A percentile compares a stretch with the other conserved stretches of the same genome.
Evolutionary conservation across 2,113 vertebrate species (phyloP).

Genomic region (Charina bottae): DNA sequence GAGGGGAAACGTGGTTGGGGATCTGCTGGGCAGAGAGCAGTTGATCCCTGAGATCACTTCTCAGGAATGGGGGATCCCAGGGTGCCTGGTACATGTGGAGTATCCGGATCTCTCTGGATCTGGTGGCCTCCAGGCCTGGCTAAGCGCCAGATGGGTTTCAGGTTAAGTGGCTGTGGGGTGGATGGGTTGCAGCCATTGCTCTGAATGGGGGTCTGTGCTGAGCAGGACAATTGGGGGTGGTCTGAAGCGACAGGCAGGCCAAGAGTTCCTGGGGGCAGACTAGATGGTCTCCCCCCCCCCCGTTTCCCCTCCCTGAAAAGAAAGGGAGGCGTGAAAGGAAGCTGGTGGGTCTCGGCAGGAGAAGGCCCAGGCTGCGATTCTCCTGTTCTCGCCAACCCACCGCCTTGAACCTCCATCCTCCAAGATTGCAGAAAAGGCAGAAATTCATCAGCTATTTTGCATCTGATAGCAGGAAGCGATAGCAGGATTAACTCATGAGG

Average conservation of each 20-base stretch:
- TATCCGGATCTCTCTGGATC: no score
- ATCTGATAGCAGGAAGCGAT: not conserved
- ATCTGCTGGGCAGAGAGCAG: no score
- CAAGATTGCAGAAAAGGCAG: not conserved
- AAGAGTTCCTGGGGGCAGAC: not conserved
- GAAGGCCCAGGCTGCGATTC: not conserved
- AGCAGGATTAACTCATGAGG: not conserved
- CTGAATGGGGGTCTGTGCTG: no score
- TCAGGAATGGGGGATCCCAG: no score
- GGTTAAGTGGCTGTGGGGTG: no score
- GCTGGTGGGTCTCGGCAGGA: not conserved
- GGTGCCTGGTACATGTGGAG: no score
- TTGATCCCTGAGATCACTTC: no score
- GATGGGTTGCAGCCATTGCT: no score
- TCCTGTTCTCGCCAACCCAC: not conserved
- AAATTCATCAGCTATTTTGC: not conserved
- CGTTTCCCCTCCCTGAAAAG: not conserved
- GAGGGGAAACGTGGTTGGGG: no score
- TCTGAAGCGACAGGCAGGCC: fast-evolving
- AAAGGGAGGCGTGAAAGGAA: not conserved
- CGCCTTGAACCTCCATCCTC: not conserved
- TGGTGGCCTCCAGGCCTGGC: no score
- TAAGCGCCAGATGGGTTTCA: no score
- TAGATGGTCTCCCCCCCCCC: not conserved
- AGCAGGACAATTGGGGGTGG: not conserved